Evolutionary conservation across 2,888 invertebrate species (phyloP), one percentile per base, ranked within the genome.

Genomic region (Coenonympha glycerion): DNA sequence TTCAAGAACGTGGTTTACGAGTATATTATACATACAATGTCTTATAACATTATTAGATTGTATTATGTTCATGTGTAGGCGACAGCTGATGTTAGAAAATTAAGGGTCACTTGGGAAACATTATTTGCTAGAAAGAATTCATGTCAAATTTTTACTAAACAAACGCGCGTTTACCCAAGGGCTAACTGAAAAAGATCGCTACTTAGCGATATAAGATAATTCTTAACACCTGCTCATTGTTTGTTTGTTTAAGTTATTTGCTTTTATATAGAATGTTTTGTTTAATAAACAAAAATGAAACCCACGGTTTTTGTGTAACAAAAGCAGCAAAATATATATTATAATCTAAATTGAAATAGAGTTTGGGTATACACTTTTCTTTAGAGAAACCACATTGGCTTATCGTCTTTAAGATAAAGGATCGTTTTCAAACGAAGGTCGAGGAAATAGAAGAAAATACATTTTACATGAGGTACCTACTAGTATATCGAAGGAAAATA

Each of bases 401-500:
- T 16, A 4, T 13, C 13, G 8, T 28, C 11, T 11, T 34, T 49
- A 19, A 19, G 6, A 28, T 24, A 28, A 49, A 42, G 24, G 33
- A 15, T 6, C 36, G 11, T 28, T 19, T 36, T 28, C 3, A 21
- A 30, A 44, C 9, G 28, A 41, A 36, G 19, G 36, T 36, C 41
- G 41, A 22, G 15, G 21, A 28, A 37, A 44, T 30, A 37, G 21
- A 36, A 28, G 34, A 13, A 19, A 42, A 44, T 44, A 34, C 36
- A 49, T 44, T 41, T 44, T 30, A 44, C 36, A 44, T 30, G 18
- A 30, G 44, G 37, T 15, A 13, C 16, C 11, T 28, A 9, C 28
- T 3, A 6, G 28, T 30, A 22, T 44, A 36, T 49, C 11, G 36
- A 44, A 49, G 16, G 13, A 37, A 44, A 49, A 49, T 37, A 49